Percentiles rank a stretch among this genome's conserved stretches.
phyloP scores from a whole-genome alignment of 2,888 invertebrate species.

The Perizoma affinitatum region DNA sequence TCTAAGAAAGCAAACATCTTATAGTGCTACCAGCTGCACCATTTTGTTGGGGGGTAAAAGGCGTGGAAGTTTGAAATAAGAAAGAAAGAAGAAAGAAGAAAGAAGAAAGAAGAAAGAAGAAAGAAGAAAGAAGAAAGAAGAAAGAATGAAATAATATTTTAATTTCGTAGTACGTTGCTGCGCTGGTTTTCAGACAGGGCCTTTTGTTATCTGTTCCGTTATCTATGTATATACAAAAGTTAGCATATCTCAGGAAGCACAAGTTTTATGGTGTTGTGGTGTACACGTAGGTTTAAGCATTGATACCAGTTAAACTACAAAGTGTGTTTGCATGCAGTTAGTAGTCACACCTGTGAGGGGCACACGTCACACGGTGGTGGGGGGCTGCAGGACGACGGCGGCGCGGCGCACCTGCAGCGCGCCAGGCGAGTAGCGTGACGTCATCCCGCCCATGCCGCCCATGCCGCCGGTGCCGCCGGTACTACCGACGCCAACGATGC shows the following conservation, averaged over 20 bases:
- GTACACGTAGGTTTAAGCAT: too few relatives aligned
- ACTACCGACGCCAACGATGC: constrained; percentile 79
- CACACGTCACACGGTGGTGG: constrained; percentile 87
- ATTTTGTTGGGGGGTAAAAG: background rate
- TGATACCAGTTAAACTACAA: background rate
- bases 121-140: too few relatives aligned
- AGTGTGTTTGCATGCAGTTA: constrained; percentile 33
- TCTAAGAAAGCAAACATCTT: too few relatives aligned
- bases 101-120: too few relatives aligned
- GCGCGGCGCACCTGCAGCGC: constrained; percentile 94
- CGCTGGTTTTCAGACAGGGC: background rate
- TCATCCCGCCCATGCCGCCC: constrained; percentile 39
- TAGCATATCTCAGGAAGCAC: too few relatives aligned
- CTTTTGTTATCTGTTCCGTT: too few relatives aligned
- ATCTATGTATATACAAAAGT: too few relatives aligned
- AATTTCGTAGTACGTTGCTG: too few relatives aligned
- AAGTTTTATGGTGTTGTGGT: too few relatives aligned
- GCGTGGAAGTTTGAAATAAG: background rate
- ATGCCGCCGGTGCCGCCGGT: constrained; percentile 82
- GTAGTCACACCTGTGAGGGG: constrained; percentile 55
- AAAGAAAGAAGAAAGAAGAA: too few relatives aligned
- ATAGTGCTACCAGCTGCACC: background rate
- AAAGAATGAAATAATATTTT: too few relatives aligned
- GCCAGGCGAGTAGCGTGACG: constrained; percentile 88
- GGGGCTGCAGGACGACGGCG: constrained; percentile 94